Conservation (phyloP, 2,797 vertebrate genomes). For the Characodon lateralis region DNA sequence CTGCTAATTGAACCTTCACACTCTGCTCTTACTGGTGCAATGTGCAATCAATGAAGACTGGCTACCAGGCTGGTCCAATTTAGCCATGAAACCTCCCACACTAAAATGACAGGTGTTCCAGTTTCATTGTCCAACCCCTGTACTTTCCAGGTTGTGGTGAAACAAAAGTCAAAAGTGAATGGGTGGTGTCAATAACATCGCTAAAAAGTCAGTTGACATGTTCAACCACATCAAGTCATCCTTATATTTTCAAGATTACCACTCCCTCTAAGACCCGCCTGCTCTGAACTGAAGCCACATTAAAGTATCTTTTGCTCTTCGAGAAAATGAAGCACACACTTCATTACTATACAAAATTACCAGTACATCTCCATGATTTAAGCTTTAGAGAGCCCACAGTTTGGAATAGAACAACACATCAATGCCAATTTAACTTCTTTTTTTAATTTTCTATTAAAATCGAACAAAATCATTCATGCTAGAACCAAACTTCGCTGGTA, state of each 20-base stretch:
- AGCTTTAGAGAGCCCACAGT: background rate
- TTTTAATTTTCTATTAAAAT: background rate
- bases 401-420: background rate
- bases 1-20: too few species aligned
- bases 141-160: background rate
- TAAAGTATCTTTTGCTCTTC: background rate
- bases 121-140: too few species aligned
- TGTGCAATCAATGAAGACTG: too few species aligned
- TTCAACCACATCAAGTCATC: conserved; percentile 32
- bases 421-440: background rate
- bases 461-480: background rate
- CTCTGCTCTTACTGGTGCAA: too few species aligned
- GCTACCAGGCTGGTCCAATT: too few species aligned
- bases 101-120: too few species aligned
- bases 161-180: conserved; percentile 17
- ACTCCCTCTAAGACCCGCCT: background rate
- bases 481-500: background rate
- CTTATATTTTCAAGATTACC: background rate
- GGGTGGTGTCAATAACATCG: conserved; percentile 15
- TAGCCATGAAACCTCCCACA: too few species aligned
- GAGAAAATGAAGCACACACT: background rate
- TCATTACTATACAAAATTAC: background rate
- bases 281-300: conserved; percentile 17
- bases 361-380: background rate
- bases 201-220: conserved; percentile 24